Evolutionary conservation across 2,797 vertebrate species (phyloP), one percentile per base, ranked within the genome.

Genomic region (Myripristis jacobus): DNA sequence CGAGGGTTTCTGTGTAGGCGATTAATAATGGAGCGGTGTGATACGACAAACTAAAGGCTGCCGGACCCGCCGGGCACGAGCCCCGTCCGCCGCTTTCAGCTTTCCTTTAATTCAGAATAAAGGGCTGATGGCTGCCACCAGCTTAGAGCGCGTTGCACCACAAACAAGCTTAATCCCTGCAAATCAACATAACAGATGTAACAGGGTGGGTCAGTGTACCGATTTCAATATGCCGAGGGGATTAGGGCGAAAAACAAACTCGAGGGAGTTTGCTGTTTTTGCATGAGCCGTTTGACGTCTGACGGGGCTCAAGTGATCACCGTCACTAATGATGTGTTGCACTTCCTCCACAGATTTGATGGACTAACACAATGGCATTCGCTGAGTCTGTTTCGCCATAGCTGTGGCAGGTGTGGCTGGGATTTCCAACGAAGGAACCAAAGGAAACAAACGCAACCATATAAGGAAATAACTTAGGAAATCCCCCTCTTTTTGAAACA

Each of bases 141-240:
- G 76, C 55, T 61, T 12, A 22, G 21, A 75, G 6, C 18, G 11
- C 75, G 56, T 44, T 56, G 76, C 8, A 80, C 58, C 60, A 76
- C 41, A 87, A 86, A 84, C 85, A 80, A 41, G 29, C 50, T 13
- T 79, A 81, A 88, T 88, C 83, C 80, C 65, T 70, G 84, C 64
- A 80, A 70, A 82, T 75, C 56, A 77, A 55, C 80, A 79, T 16
- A 71, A 74, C 78, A 78, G 56, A 76, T 69, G 62, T 70, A 79
- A 82, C 34, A 21, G 74, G 68, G 64, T 0, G 63, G 54, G 64
- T 71, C 69, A 50, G 8, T 36, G 61, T 29, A 50, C 22, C 68
- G 51, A 70, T 70, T 82, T 75, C 65, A 80, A 77, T 73, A 85
- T 8, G 34, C 51, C 19, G 48, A 48, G 31, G 31, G 54, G 53